phyloP scores from a whole-genome alignment of 2,113 vertebrate genomes.

The Tyto alba region DNA sequence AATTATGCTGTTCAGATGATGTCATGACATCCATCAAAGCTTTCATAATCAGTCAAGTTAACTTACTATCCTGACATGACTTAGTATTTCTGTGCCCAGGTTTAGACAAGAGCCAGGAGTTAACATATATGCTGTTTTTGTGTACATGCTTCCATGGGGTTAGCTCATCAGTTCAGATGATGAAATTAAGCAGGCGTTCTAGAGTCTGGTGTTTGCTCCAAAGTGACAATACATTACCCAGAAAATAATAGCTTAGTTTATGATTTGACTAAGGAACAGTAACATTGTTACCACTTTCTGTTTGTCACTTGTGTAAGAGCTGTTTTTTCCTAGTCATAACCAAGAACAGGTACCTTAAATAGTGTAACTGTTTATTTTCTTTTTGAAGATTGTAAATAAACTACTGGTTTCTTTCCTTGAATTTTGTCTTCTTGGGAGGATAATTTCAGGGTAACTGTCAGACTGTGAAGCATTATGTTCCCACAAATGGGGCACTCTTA shows the following conservation, averaged over 20 bases:
- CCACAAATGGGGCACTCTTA: background rate
- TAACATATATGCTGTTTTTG: rapidly evolving
- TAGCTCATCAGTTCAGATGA: background rate
- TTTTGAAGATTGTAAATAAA: background rate
- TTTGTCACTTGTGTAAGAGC: background rate
- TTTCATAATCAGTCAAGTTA: background rate
- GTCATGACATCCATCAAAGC: background rate
- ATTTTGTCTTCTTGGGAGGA: background rate
- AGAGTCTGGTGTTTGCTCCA: background rate
- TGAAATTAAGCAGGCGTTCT: background rate
- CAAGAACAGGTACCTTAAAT: background rate
- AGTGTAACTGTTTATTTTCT: background rate
- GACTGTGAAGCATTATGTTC: background rate
- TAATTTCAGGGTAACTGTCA: background rate
- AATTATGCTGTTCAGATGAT: background rate
- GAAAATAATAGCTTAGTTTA: background rate
- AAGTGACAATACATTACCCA: background rate
- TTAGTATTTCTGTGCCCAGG: background rate
- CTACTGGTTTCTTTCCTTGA: background rate
- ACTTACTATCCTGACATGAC: background rate
- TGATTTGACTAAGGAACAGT: background rate
- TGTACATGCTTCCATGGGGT: background rate
- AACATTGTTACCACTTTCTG: background rate
- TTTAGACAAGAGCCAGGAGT: background rate
- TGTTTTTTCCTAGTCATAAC: background rate